Evolutionary conservation across 2,888 invertebrate genomes (phyloP).

Genomic region (Diadegma fenestrale): DNA sequence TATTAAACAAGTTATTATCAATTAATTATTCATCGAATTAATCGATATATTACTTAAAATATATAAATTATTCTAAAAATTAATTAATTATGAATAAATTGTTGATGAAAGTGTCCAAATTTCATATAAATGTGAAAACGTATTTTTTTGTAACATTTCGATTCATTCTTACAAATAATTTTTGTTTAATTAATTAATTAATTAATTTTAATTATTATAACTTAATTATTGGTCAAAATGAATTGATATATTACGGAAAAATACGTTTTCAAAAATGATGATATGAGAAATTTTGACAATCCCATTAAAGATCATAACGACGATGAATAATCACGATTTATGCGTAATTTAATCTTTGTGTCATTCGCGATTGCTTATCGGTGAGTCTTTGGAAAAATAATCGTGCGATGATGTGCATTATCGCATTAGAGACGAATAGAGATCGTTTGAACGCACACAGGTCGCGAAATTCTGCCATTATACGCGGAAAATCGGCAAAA

Average conservation of each 20-base stretch:
- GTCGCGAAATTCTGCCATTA: not conserved
- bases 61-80: too few species aligned
- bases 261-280: too few species aligned
- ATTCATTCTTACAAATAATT: too few species aligned
- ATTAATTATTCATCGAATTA: too few species aligned
- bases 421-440: not conserved
- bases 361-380: slow-evolving; percentile 17
- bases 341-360: slow-evolving; percentile 14
- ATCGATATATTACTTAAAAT: not conserved
- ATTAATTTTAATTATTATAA: too few species aligned
- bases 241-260: too few species aligned
- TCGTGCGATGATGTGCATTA: slow-evolving; percentile 1
- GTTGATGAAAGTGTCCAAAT: not conserved
- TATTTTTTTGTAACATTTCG: too few species aligned
- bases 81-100: too few species aligned
- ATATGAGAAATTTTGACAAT: not conserved
- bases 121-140: too few species aligned
- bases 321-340: not conserved
- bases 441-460: not conserved
- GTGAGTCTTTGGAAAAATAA: not conserved
- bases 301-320: not conserved
- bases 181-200: too few species aligned
- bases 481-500: not conserved
- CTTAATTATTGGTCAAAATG: too few species aligned
- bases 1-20: too few species aligned